phyloP scores from a whole-genome alignment of 2,888 invertebrate species.

The Chalcis sispes region DNA sequence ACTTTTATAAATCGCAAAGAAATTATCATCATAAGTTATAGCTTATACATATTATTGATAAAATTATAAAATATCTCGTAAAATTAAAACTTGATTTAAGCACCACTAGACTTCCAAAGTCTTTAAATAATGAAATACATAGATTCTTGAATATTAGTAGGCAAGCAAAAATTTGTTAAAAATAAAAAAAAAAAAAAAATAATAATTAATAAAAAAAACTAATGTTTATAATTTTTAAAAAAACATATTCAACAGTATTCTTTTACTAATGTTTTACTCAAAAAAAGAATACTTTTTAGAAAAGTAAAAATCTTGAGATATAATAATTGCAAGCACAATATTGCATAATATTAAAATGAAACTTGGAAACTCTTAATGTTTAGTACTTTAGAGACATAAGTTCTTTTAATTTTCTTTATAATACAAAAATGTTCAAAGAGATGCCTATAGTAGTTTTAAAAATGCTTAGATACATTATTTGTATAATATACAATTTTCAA shows the following conservation, averaged over 20 bases:
- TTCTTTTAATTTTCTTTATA: neutral
- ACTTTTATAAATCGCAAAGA: constrained; percentile 7
- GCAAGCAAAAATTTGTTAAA: too few relatives aligned
- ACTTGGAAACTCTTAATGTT: constrained; percentile 25
- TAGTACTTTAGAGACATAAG: constrained; percentile 1
- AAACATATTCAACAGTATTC: too few relatives aligned
- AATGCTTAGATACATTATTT: constrained; percentile 25
- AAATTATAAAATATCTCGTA: neutral
- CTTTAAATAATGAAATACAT: constrained; percentile 16
- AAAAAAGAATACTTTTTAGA: constrained; percentile 30
- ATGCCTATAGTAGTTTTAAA: constrained; percentile 23
- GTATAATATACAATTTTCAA: constrained; percentile 27
- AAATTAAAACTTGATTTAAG: constrained; percentile 22
- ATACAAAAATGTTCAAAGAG: constrained; percentile 28
- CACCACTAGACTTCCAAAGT: constrained; percentile 17
- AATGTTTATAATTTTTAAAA: too few relatives aligned
- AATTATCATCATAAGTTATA: neutral
- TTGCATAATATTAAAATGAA: constrained; percentile 28
- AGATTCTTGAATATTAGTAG: constrained; percentile 1
- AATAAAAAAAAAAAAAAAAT: too few relatives aligned
- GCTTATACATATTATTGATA: neutral
- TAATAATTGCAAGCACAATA: constrained; percentile 33
- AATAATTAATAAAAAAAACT: too few relatives aligned
- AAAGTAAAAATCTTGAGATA: constrained; percentile 45
- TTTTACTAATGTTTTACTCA: neutral